A percentile compares a stretch with the other conserved stretches of the same genome.
Conservation (phyloP, 1,140 invertebrate species). For the Phenacoccus solenopsis region DNA sequence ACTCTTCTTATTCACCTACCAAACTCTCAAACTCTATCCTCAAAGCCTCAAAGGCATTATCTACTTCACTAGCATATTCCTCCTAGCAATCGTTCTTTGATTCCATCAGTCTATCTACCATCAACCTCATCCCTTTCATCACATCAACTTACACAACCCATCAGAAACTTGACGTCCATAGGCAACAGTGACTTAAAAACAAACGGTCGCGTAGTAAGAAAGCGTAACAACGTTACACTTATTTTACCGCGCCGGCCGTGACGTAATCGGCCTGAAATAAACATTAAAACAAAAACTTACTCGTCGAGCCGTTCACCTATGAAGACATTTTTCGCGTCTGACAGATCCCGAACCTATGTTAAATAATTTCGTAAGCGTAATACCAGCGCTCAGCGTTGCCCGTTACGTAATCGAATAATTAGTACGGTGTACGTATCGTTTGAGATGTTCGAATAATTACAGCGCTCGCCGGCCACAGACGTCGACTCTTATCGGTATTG, state of each 20-base stretch:
- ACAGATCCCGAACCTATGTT: constrained; percentile 1
- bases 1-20: too few species aligned
- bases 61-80: too few species aligned
- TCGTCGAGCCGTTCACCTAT: background rate
- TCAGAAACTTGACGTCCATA: too few species aligned
- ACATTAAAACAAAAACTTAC: background rate
- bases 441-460: background rate
- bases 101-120: too few species aligned
- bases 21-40: too few species aligned
- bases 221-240: constrained; percentile 1
- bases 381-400: background rate
- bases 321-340: background rate
- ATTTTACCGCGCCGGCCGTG: background rate
- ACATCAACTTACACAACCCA: too few species aligned
- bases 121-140: too few species aligned
- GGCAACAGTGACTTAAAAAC: too few species aligned
- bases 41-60: too few species aligned
- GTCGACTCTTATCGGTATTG: background rate
- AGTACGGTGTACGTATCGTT: background rate
- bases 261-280: background rate
- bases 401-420: background rate
- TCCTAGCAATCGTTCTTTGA: too few species aligned
- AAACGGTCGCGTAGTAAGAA: background rate
- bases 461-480: background rate
- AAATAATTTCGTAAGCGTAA: background rate